These are phyloP conservation scores for Sus scrofa DNA, from an alignment of 2,113 vertebrate genomes.

Conservation along the genomic window DNA sequence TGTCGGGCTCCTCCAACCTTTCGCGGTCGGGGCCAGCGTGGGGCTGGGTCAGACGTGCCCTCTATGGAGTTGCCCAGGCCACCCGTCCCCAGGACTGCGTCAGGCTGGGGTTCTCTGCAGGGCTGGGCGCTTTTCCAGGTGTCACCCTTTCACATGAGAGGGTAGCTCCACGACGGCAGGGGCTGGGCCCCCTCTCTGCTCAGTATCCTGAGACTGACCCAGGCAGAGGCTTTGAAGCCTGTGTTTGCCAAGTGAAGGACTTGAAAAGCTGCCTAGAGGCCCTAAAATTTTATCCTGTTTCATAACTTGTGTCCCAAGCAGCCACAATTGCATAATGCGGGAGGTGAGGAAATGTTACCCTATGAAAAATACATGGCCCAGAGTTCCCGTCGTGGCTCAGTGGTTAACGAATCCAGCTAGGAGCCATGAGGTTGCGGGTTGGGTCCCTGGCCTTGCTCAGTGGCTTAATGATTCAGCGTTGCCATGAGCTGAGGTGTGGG, in stretches of 20 bases:
- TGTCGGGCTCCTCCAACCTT: background rate
- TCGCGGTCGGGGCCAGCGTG: background rate
- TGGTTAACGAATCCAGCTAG: too few species aligned
- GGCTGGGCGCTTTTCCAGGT: background rate
- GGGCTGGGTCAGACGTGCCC: background rate
- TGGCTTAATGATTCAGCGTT: too few species aligned
- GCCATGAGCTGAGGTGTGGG: too few species aligned
- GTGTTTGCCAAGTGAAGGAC: background rate
- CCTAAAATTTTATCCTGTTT: background rate
- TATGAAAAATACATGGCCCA: background rate
- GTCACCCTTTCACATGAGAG: rapidly evolving
- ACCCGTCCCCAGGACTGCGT: rapidly evolving
- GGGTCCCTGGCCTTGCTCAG: too few species aligned
- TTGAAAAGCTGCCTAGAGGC: background rate
- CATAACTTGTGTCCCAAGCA: background rate
- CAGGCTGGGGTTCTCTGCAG: background rate
- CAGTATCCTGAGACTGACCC: background rate
- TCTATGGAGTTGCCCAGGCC: background rate
- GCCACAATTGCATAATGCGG: background rate
- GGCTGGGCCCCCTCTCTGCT: background rate
- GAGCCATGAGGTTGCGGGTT: too few species aligned
- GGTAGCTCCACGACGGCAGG: too few species aligned
- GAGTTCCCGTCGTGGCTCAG: too few species aligned
- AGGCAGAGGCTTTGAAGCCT: background rate
- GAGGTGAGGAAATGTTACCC: background rate